Evolutionary conservation across 2,888 invertebrate genomes (phyloP).

Genomic region (Dione juno): DNA sequence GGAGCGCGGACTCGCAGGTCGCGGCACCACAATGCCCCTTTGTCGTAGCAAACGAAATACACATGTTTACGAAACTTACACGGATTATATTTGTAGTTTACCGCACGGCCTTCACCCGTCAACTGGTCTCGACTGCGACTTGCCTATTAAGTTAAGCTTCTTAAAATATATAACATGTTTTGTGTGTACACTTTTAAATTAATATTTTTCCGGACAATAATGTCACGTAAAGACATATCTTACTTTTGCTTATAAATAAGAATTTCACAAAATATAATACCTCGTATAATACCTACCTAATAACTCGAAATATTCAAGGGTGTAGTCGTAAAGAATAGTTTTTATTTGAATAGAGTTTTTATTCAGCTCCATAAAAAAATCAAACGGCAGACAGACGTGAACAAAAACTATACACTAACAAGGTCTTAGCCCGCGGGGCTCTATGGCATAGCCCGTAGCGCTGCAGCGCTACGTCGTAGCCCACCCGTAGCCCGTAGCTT

Average conservation of each 20-base stretch:
- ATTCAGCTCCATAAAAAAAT: constrained; percentile 39
- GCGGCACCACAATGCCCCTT: background rate
- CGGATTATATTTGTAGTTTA: background rate
- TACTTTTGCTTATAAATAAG: background rate
- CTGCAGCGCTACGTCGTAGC: constrained; percentile 27
- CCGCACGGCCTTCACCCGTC: background rate
- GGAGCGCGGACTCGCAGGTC: constrained; percentile 25
- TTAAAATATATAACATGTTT: background rate
- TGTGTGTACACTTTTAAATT: background rate
- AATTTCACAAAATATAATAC: background rate
- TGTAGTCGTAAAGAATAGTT: constrained; percentile 18
- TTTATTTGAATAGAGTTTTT: constrained; percentile 32
- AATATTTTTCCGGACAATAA: background rate
- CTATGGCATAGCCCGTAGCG: constrained; percentile 33
- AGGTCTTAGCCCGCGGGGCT: constrained; percentile 38
- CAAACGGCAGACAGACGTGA: constrained; percentile 36
- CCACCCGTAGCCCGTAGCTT: constrained; percentile 22
- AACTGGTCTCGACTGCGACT: background rate
- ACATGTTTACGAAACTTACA: background rate
- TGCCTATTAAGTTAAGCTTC: background rate
- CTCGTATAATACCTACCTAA: too few species aligned
- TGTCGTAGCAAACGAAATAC: constrained; percentile 2
- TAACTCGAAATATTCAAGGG: background rate
- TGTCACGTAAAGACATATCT: background rate
- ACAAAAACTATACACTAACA: constrained; percentile 40